Evolutionary conservation across 1,140 invertebrate species (phyloP).

Genomic region (Andricus grossulariae): DNA sequence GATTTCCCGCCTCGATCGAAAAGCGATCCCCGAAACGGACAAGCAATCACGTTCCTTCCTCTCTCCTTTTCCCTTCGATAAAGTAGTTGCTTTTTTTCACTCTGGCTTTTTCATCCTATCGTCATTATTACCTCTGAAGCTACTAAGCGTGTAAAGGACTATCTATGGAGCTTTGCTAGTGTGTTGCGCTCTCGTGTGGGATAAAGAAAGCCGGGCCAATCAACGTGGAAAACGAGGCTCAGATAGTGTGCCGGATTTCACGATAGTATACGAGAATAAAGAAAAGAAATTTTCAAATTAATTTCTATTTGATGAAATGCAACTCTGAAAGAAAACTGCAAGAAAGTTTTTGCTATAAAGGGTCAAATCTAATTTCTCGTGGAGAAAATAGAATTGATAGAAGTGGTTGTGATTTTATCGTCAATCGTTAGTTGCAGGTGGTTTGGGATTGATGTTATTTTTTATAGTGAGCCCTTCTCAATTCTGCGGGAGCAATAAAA

Average conservation of each 20-base stretch:
- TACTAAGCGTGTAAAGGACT: conserved; percentile 70
- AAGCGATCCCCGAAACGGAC: conserved; percentile 18
- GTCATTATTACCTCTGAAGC: conserved; percentile 61
- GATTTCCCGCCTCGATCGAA: conserved; percentile 28
- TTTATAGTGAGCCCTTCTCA: too few species aligned
- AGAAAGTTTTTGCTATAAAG: too few species aligned
- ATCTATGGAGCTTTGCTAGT: conserved; percentile 71
- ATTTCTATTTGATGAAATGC: too few species aligned
- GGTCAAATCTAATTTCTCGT: too few species aligned
- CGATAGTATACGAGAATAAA: not conserved
- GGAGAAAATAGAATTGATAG: too few species aligned
- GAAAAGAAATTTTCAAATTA: too few species aligned
- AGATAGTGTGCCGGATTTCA: conserved; percentile 47
- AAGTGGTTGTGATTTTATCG: too few species aligned
- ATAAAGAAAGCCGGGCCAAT: conserved; percentile 46
- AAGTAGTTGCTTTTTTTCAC: not conserved
- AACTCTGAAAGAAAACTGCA: too few species aligned
- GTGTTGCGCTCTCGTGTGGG: conserved; percentile 67
- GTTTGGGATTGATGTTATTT: too few species aligned
- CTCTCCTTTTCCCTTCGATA: conserved; percentile 15
- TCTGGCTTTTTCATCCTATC: conserved; percentile 21
- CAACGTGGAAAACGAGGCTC: conserved; percentile 27
- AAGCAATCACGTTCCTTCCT: conserved; percentile 23
- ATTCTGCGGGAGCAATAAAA: too few species aligned
- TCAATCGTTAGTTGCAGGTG: too few species aligned